Conservation (phyloP, 1,140 invertebrate species). For the Hydropsyche tenuis region DNA sequence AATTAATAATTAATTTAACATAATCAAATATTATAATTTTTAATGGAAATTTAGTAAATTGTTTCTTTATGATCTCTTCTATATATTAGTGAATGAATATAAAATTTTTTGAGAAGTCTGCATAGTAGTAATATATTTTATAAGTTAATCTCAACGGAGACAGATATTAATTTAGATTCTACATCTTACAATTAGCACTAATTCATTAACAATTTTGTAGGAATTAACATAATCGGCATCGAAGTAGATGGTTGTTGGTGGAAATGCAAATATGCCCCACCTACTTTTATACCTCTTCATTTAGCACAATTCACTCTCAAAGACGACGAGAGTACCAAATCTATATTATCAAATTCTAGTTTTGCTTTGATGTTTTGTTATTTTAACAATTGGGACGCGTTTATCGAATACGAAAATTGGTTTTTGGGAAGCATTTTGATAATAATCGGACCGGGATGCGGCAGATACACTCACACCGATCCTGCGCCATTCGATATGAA, state of each 20-base stretch:
- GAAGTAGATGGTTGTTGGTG: constrained; percentile 63
- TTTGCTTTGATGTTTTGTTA: constrained; percentile 76
- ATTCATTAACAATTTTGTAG: constrained; percentile 9
- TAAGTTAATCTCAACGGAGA: not conserved
- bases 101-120: constrained; percentile 1
- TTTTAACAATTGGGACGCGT: constrained; percentile 73
- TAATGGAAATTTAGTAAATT: no score
- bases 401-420: constrained; percentile 68
- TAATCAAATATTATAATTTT: no score
- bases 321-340: constrained; percentile 51
- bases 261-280: constrained; percentile 60
- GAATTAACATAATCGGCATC: constrained; percentile 47
- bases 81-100: not conserved
- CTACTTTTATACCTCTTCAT: constrained; percentile 58
- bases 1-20: no score
- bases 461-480: constrained; percentile 69
- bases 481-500: constrained; percentile 69
- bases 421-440: constrained; percentile 69
- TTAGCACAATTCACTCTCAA: constrained; percentile 54
- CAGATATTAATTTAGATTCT: not conserved
- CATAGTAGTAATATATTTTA: not conserved
- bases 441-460: constrained; percentile 73
- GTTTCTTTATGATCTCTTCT: no score
- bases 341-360: constrained; percentile 52
- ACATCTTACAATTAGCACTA: not conserved